Evolutionary conservation across 2,113 vertebrate species (phyloP), one percentile per base, ranked within the genome.

Genomic region (Ginglymostoma cirratum): DNA sequence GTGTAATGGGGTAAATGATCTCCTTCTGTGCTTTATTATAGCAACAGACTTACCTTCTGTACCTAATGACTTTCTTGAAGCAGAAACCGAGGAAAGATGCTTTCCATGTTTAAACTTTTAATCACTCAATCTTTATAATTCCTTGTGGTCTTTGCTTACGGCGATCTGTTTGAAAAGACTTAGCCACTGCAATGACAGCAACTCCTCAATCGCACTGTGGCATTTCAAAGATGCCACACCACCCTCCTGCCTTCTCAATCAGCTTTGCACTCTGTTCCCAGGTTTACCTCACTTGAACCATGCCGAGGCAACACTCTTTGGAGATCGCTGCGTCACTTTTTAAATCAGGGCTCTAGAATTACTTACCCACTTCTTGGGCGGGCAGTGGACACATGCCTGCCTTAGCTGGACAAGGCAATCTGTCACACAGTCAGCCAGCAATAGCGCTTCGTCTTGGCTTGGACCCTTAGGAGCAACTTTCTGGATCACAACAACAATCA

Each of bases 391-490:
- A 67, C 66, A 94, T 21, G 38, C 38, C 21, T 95, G 67, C 0
- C 69, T 30, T 14, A 52, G 94, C 2, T 76, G 67, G 69, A 27
- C 5, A 2, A 95, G 94, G 45, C 94, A 95, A 27, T 95, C 24
- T 15, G 94, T 27, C 94, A 95, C 94, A 52, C 94, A 72, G 67
- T 95, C 69, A 34, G 67, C 17, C 94, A 95, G 45, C 94, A 95
- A 45, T 34, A 69, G 1, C 42, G 72, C 24, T 45, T 95, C 94
- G 2, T 45, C 94, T 48, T 70, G 67, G 23, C 27, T 52, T 23
- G 94, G n/a, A 10, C 24, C 34, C 38, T 76, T 24, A 48, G 94
- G 67, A 17, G 27, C 45, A 34, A 95, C 23, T 30, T 45, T 12
- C 45, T 95, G 67, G 45, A 72, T 14, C 23, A 95, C 42, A 72